Base-by-base conservation (phyloP, 2,113 vertebrate species). In the Rattus norvegicus region DNA sequence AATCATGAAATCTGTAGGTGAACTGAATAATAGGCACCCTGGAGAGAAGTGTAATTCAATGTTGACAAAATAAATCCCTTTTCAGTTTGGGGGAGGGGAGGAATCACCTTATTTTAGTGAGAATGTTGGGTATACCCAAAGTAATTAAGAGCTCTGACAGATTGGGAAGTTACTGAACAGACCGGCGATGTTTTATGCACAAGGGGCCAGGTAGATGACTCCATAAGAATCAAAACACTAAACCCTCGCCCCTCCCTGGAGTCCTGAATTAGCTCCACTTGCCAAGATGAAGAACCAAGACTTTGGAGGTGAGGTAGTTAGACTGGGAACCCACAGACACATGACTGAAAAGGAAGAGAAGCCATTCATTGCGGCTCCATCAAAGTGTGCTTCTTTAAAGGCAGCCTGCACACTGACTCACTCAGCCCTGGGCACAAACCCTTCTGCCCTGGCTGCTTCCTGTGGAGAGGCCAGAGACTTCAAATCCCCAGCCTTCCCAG, bases 1-100 rank as follows among this genome's bases (percentile, higher is more conserved):
- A 98, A 97, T 98, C 59, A 95, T 95, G 95, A 97, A 98, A 95
- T 81, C 56, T 20, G 43, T 96, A 95, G 91, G 91, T 97, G 95
- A 98, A 94, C 73, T 96, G 93, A 98, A 92, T 94, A 96, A 96
- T 88, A 90, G 97, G 70, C 90, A 76, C 85, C 83, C 63, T 56
- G 16, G 43, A 93, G 75, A 98, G 67, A 94, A 87, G 1, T 12
- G 2, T 96, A 96, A 95, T 83, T 96, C 91, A 94, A 26, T 95
- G 54, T 49, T 22, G 9, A 84, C 88, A 96, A 96, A 97, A 73
- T 96, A 93, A 95, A 39, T 92, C 92, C 90, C 93, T 0, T 69
- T 91, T n/a, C 69, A 80, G 96, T 94, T 91, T 92, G 72, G 54
- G 39, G 47, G 24, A 39, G n/a, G 65, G 52, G 19, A n/a, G 49